Evolutionary conservation across 2,888 invertebrate species (phyloP).

Genomic region (Eilema caniola): DNA sequence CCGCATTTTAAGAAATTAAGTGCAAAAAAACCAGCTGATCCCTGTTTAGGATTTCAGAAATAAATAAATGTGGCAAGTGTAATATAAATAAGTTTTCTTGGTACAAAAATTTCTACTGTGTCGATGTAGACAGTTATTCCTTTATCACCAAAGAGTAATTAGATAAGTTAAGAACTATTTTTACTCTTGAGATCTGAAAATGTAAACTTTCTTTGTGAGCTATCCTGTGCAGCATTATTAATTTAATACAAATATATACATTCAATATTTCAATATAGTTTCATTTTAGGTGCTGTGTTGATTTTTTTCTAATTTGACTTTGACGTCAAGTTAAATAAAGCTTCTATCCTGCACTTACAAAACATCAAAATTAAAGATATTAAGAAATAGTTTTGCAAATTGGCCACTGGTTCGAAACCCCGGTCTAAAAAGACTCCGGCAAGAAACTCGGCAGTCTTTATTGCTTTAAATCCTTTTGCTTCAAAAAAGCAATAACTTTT

Average conservation of each 20-base stretch:
- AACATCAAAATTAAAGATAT: no score
- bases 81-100: background rate
- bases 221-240: constrained; percentile 66
- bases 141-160: constrained; percentile 61
- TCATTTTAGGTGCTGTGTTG: constrained; percentile 21
- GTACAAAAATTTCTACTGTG: background rate
- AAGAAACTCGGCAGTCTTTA: no score
- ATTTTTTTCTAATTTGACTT: no score
- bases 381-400: no score
- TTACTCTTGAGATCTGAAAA: constrained; percentile 60
- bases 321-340: no score
- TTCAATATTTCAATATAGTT: constrained; percentile 57
- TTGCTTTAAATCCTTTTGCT: no score
- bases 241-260: constrained; percentile 63
- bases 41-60: background rate
- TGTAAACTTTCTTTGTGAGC: constrained; percentile 58
- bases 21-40: background rate
- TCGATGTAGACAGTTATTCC: constrained; percentile 25
- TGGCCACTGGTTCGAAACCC: no score
- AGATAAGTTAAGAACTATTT: constrained; percentile 32
- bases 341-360: no score
- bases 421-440: no score
- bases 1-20: background rate
- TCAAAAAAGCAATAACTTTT: no score
- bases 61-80: background rate